Evolutionary conservation across 2,888 invertebrate species (phyloP), one percentile per base, ranked within the genome.

Genomic region (Drosophila maculinotata): DNA sequence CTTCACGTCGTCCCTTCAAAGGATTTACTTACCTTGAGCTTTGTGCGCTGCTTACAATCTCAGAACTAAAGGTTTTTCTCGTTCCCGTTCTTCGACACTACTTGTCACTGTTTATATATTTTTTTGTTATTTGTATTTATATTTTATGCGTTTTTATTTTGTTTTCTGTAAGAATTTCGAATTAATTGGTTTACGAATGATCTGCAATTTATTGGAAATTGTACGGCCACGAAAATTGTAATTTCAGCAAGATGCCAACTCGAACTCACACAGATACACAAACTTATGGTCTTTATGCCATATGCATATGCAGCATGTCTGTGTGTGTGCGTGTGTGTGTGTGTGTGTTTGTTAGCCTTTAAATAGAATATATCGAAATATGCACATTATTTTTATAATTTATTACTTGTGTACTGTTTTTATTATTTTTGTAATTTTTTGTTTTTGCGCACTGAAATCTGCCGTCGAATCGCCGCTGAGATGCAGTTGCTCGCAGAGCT

Each of bases 371-470:
- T n/a, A n/a, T n/a, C n/a, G n/a, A 10, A 38, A 38, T 42, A 42
- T 59, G 33, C 44, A 23, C 45, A 71, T 33, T 66, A 64, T n/a
- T 48, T 36, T 56, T 54, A 14, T 35, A 33, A 48, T 47, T 60
- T 60, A 33, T 60, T 60, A 33, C 33, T 36, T 65, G 15, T 36
- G 42, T 52, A 28, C 48, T 49, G 54, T 59, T 57, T 67, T 33
- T 53, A 62, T 28, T 48, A 28, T 67, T 66, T 9, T 48, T 39
- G n/a, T n/a, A 9, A 20, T 45, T 45, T 41, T 45, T 47, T 44
- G 36, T 35, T 69, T 84, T 80, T 80, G 79, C 81, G 81, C 84
- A 81, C 81, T 78, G 66, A 66, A 72, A 62, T 77, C 78, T 76
- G 68, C 75, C 80, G 84, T 69, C 69, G 69, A 75, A 54, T 47